A percentile compares a stretch with the other conserved stretches of the same genome.
Evolutionary conservation across 1,140 invertebrate genomes (phyloP).

Genomic region (Leptoteleia sp.): DNA sequence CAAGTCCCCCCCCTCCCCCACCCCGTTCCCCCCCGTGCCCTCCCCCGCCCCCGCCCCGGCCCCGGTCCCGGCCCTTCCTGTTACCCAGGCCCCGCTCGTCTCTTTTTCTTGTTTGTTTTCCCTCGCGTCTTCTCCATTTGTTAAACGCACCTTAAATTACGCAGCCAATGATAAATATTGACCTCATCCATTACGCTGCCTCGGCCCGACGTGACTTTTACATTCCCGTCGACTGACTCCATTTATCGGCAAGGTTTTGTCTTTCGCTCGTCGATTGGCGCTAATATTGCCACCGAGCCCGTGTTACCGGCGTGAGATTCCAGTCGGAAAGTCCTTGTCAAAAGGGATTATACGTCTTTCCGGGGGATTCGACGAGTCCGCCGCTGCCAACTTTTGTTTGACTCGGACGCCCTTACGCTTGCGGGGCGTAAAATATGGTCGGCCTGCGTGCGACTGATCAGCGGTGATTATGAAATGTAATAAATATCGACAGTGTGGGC

Average conservation of each 20-base stretch:
- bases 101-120: constrained; percentile 76
- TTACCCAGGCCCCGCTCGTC: constrained; percentile 20
- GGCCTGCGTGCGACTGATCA: constrained; percentile 18
- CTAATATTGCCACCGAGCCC: constrained; percentile 54
- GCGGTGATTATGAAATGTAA: constrained; percentile 27
- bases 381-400: constrained; percentile 18
- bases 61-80: constrained; percentile 37
- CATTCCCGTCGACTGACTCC: constrained; percentile 55
- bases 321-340: constrained; percentile 19
- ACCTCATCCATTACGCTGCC: constrained; percentile 76
- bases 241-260: constrained; percentile 55
- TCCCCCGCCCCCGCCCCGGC: too few relatives aligned
- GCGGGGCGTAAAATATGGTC: constrained; percentile 23
- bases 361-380: constrained; percentile 6
- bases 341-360: constrained; percentile 39
- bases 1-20: too few relatives aligned
- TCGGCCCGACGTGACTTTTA: constrained; percentile 46
- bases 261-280: constrained; percentile 58
- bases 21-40: too few relatives aligned
- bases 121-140: constrained; percentile 77
- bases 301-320: constrained; percentile 24
- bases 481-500: constrained; percentile 24
- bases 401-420: constrained; percentile 14
- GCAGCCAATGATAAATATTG: constrained; percentile 81
- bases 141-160: constrained; percentile 80